A percentile compares a stretch with the other conserved stretches of the same genome.
Conservation (phyloP, 2,888 invertebrate species). For the Acanthosoma haemorrhoidale region DNA sequence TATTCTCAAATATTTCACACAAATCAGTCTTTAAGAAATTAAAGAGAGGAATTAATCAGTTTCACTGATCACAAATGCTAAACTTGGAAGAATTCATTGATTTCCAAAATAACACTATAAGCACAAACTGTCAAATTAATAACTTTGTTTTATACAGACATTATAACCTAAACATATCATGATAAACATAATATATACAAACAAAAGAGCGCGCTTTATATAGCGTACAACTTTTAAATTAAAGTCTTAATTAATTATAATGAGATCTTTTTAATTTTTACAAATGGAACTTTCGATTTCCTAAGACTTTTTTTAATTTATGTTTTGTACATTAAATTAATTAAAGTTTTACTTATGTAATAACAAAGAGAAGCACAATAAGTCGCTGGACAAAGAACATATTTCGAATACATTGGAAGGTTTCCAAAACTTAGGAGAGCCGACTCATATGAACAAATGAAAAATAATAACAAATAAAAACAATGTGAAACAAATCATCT, state of each 20-base stretch:
- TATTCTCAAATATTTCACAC: conserved; percentile 15
- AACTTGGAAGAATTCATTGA: conserved; percentile 2
- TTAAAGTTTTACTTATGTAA: background rate
- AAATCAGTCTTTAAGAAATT: conserved; percentile 24
- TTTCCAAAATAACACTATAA: background rate
- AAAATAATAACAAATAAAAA: background rate
- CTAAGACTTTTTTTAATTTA: background rate
- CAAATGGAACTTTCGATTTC: conserved; percentile 24
- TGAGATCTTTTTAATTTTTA: conserved; percentile 29
- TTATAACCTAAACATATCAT: background rate
- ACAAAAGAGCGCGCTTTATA: background rate
- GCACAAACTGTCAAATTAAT: background rate
- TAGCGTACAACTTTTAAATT: background rate
- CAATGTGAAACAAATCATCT: background rate
- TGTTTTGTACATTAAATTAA: background rate
- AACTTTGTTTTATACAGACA: background rate
- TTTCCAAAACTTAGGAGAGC: conserved; percentile 16
- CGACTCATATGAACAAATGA: background rate
- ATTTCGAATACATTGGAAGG: background rate
- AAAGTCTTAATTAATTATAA: conserved; percentile 17
- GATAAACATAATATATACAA: conserved; percentile 15
- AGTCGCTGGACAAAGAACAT: conserved; percentile 25
- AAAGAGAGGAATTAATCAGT: conserved; percentile 22
- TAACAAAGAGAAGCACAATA: background rate
- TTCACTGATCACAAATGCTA: background rate